Conservation (phyloP, 2,888 invertebrate genomes). For the Rhyacophila evoluta region DNA sequence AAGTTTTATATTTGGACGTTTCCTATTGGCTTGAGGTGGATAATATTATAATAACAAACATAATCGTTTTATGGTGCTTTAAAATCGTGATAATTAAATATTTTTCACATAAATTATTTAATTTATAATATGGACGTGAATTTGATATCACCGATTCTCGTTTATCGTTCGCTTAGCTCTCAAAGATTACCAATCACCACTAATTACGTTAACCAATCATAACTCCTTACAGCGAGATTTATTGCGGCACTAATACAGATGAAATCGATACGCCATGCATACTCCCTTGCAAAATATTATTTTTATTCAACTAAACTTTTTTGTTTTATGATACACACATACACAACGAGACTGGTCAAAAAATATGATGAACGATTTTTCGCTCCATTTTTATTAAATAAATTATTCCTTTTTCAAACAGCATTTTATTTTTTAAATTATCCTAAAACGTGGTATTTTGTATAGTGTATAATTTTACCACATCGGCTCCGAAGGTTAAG, state of each 20-base stretch:
- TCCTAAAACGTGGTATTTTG: too few species aligned
- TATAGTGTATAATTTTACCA: too few species aligned
- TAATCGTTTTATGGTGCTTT: too few species aligned
- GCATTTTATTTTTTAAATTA: too few species aligned
- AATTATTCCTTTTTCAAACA: too few species aligned
- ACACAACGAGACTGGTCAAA: not conserved
- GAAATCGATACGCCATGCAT: not conserved
- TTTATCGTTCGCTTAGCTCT: constrained; percentile 15
- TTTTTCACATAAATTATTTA: not conserved
- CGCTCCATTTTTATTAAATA: not conserved
- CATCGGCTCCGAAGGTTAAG: too few species aligned
- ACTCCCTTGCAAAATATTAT: constrained; percentile 1
- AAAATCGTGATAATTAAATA: not conserved
- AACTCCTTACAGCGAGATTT: constrained; percentile 28
- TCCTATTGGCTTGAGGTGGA: too few species aligned
- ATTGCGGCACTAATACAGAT: not conserved
- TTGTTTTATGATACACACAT: not conserved
- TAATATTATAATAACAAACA: too few species aligned
- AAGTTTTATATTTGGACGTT: too few species aligned
- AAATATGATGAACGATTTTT: not conserved
- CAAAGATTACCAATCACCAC: constrained; percentile 12
- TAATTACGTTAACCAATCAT: constrained; percentile 25
- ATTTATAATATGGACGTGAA: not conserved
- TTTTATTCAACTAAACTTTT: not conserved
- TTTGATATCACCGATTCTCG: not conserved